phyloP scores from a whole-genome alignment of 2,113 vertebrate species.

The Oophaga pumilio region DNA sequence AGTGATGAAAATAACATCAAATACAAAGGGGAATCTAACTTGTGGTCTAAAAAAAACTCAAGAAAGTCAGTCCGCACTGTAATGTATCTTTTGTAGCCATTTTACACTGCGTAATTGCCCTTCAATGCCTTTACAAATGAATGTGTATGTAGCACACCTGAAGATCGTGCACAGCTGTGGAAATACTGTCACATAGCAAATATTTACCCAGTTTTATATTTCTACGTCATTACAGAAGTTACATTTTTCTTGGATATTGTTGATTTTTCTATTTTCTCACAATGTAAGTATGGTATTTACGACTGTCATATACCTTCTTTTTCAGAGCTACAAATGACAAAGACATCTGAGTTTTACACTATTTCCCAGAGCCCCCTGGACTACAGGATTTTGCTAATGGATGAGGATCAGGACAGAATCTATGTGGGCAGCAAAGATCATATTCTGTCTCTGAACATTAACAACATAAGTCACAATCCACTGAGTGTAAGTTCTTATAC shows the following conservation, averaged over 20 bases:
- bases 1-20: neutral
- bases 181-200: neutral
- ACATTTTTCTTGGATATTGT: neutral
- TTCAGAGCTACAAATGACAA: conserved; percentile 87
- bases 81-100: neutral
- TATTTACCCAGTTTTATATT: neutral
- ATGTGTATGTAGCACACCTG: neutral
- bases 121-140: neutral
- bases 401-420: conserved; percentile 97
- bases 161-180: neutral
- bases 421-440: conserved; percentile 98
- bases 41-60: neutral
- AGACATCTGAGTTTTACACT: conserved; percentile 85
- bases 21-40: neutral
- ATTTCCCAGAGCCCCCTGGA: conserved; percentile 88
- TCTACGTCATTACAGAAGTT: neutral
- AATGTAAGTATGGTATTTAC: neutral
- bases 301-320: conserved; percentile 56
- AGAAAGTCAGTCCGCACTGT: neutral
- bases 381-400: conserved; percentile 96
- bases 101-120: neutral
- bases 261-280: neutral
- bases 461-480: conserved; percentile 90
- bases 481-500: conserved; percentile 80
- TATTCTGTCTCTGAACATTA: conserved; percentile 94